Base-by-base conservation (phyloP, 2,797 vertebrate species). In the Anguilla obscura region DNA sequence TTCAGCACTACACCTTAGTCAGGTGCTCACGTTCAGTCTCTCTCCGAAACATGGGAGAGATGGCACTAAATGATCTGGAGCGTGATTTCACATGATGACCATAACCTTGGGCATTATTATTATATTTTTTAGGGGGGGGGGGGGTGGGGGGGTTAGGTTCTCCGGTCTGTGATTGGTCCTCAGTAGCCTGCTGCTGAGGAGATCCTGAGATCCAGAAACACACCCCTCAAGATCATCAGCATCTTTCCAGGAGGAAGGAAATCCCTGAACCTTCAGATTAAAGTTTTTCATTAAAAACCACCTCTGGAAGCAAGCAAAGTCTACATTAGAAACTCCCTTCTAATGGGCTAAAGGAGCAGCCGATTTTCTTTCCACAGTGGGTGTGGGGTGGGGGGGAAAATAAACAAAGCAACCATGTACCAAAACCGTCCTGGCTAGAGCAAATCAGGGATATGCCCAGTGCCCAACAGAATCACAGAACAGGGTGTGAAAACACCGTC, bases 221-320 rank as follows among this genome's bases (percentile, higher is more conserved):
- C 16, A 40, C 12, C 16, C 74, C 40, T 89, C 89, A 92, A 54
- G 76, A 84, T 91, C 91, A 92, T 79, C 89, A 89, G 52, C 54
- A 56, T 56, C 54, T 56, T 56, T 9, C 30, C 69, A 30, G 1
- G 5, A 52, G 60, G 9, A 33, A 58, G 45, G 52, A 52, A 88
- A n/a, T 71, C 48, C 50, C 36, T 79, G 40, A 40, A 12, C 60
- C 50, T 84, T 93, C 92, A 92, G 89, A 93, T 90, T 86, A 92
- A 94, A 95, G 91, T 90, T 92, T 95, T 94, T 95, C 92, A 95
- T 95, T 94, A 94, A 90, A 54, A 90, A 56, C 33, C 74, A 88
- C 33, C 21, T 27, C 90, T 94, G 94, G 93, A 94, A 92, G 86
- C 86, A 90, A 94, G 94, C 93, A 94, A 93, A 91, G 90, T 90